Evolutionary conservation across 2,888 invertebrate genomes (phyloP).

Genomic region (Pollenia labialis): DNA sequence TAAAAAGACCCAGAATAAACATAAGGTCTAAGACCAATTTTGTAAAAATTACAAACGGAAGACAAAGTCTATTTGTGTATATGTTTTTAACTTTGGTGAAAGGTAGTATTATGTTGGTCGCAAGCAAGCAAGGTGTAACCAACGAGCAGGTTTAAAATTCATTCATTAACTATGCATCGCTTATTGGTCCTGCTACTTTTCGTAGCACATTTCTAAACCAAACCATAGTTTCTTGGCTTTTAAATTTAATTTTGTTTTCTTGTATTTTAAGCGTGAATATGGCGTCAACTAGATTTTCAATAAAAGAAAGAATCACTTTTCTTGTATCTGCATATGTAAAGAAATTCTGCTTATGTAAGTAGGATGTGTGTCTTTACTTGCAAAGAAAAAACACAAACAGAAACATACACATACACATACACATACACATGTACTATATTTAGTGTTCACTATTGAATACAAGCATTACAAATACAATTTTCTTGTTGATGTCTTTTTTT

Average conservation of each 20-base stretch:
- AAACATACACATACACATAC: background rate
- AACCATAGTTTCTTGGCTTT: constrained; percentile 46
- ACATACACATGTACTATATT: background rate
- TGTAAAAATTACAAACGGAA: too few relatives aligned
- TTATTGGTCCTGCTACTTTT: background rate
- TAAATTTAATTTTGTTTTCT: constrained; percentile 1
- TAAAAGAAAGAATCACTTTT: constrained; percentile 28
- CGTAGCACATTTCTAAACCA: constrained; percentile 15
- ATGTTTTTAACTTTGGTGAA: too few relatives aligned
- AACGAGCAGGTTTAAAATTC: too few relatives aligned
- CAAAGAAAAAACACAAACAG: background rate
- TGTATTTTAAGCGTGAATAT: constrained; percentile 54
- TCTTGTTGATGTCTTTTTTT: constrained; percentile 27
- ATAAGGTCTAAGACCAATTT: too few relatives aligned
- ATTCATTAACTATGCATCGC: too few relatives aligned
- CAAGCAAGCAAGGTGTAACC: too few relatives aligned
- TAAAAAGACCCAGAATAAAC: too few relatives aligned
- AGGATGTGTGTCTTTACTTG: background rate
- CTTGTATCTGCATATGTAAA: constrained; percentile 45
- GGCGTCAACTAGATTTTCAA: constrained; percentile 67
- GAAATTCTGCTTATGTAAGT: constrained; percentile 23
- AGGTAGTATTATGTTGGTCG: too few relatives aligned
- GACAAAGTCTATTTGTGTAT: too few relatives aligned
- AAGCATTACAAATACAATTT: constrained; percentile 45
- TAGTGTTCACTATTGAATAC: constrained; percentile 33